Base-by-base conservation (phyloP, 2,797 vertebrate species). In the Onychomys arenicola region DNA sequence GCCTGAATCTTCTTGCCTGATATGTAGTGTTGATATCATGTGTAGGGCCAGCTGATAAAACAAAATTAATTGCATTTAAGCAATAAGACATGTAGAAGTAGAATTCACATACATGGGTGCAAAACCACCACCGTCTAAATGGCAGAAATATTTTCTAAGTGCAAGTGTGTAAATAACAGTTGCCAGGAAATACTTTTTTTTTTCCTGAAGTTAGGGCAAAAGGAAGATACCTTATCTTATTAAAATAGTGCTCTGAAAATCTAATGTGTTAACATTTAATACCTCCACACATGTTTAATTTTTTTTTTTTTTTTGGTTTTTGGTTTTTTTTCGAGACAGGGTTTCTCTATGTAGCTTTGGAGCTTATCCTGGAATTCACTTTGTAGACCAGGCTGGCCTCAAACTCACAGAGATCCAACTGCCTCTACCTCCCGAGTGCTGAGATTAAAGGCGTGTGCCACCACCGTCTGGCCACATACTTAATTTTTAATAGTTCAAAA, bases 241-340 rank as follows among this genome's bases (percentile, higher is more conserved):
- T 82, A 93, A 93, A 93, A 90, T 76, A 76, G 90, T 32, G 16
- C 25, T 52, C 40, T 82, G 6, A 32, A 93, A 88, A 83, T 77
- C 21, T 65, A 55, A 37, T 55, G 5, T 80, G 11, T 71, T 87
- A 57, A 85, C 81, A 89, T 69, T 89, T 94, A 94, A 65, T 87
- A 37, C 13, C 16, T 92, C 32, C 17, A 37, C 46, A 75, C 75
- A 63, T 84, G 8, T 43, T 67, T 95, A 90, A 21, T 94, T 65
- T 94, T 82, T 94, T 77, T 81, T 52, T 94, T 65, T 94, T 82
- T 94, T 77, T 81, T 52, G 49, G 12, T 52, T 49, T 49, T 52
- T 52, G 13, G 49, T 52, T 52, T 52, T 52, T 52, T 52, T 52
- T 52, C 49, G 2, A 52, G 49, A 52, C 12, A 52, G 49, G 49